These are phyloP conservation scores for Papilio helenus DNA, from an alignment of 1,140 invertebrate species.

Conservation along the genomic window DNA sequence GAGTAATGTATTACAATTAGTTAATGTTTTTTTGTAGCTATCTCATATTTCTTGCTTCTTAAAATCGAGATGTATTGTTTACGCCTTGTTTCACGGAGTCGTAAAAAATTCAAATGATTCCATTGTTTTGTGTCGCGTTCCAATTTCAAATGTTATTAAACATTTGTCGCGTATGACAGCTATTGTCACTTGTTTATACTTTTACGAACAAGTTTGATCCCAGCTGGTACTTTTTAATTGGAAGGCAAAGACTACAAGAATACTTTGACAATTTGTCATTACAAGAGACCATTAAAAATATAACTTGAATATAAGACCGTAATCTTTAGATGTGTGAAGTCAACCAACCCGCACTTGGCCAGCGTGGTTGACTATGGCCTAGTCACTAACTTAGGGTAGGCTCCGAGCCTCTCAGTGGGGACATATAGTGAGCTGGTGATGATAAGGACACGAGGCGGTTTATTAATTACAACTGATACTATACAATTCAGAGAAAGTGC, in stretches of 20 bases:
- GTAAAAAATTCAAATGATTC: slow-evolving; percentile 11
- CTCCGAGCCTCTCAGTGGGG: too few species aligned
- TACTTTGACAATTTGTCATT: background rate
- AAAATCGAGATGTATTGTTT: slow-evolving; percentile 9
- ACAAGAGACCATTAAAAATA: too few species aligned
- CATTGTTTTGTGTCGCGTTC: background rate
- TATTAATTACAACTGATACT: too few species aligned
- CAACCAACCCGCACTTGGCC: too few species aligned
- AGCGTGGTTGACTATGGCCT: too few species aligned
- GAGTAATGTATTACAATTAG: too few species aligned
- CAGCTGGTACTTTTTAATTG: background rate
- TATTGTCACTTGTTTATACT: slow-evolving; percentile 1
- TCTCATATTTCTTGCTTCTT: background rate
- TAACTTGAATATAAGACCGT: too few species aligned
- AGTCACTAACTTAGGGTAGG: too few species aligned
- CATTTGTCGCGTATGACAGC: background rate
- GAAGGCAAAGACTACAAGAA: background rate
- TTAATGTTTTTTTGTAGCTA: background rate
- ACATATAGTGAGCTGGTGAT: too few species aligned
- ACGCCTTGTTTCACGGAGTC: background rate
- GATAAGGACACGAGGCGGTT: too few species aligned
- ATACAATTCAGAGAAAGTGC: too few species aligned
- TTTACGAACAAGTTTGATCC: background rate
- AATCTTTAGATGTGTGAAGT: too few species aligned
- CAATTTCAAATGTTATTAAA: slow-evolving; percentile 6